phyloP scores from a whole-genome alignment of 2,797 vertebrate species.

The Melanotaenia pygmaea region DNA sequence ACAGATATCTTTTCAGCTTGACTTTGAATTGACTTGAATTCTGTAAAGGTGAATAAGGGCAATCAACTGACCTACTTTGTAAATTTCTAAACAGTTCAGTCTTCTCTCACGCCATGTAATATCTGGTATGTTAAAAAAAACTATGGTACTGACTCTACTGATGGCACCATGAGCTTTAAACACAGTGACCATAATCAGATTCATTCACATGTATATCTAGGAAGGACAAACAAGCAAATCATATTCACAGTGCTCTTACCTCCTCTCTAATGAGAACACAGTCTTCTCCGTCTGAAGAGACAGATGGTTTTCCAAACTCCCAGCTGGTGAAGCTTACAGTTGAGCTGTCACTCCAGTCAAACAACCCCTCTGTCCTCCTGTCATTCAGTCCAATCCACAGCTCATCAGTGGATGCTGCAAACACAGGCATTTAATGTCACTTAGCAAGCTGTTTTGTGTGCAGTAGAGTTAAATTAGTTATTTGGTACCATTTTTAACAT shows the following conservation, averaged over 20 bases:
- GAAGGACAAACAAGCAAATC: constrained; percentile 3
- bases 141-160: too few species aligned
- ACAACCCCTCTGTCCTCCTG: constrained; percentile 87
- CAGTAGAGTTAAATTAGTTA: background rate
- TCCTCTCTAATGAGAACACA: constrained; percentile 91
- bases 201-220: background rate
- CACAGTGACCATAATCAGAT: background rate
- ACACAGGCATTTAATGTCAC: background rate
- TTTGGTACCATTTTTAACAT: too few species aligned
- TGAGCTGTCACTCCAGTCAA: constrained; percentile 92
- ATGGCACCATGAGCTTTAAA: too few species aligned
- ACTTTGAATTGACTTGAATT: too few species aligned
- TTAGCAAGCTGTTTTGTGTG: background rate
- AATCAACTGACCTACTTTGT: too few species aligned
- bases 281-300: constrained; percentile 81
- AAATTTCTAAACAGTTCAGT: too few species aligned
- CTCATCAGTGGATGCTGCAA: constrained; percentile 83
- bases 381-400: constrained; percentile 96
- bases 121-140: too few species aligned
- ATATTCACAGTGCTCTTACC: constrained; percentile 73
- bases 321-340: constrained; percentile 88
- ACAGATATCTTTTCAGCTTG: background rate
- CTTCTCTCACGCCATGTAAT: too few species aligned
- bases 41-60: too few species aligned
- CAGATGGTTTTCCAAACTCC: constrained; percentile 86